Evolutionary conservation across 2,888 invertebrate genomes (phyloP), one percentile per base, ranked within the genome.

Genomic region (Cyclophora punctaria): DNA sequence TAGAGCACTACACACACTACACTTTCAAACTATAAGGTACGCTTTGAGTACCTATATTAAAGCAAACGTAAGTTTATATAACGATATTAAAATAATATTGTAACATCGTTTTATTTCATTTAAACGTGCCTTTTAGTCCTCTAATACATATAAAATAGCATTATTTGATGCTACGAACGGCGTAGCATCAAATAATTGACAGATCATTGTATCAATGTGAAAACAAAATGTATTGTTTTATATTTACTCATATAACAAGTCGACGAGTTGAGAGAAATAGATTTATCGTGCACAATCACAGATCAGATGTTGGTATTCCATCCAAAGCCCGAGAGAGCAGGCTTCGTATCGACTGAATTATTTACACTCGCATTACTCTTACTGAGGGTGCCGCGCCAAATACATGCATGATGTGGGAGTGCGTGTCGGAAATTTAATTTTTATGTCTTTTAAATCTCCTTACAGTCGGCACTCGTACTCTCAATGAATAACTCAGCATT

Each of bases 231-330:
- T 48, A 50, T 42, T 51, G 58, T 63, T 56, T 57, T 63, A 68
- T 70, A 67, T 71, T 68, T 66, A 68, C 63, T 53, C 60, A 55
- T 62, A 63, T 63, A 66, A 69, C 66, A 71, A 72, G 71, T 62
- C 63, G 64, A 62, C 62, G 63, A 61, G 69, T 68, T 68, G 72
- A 73, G 73, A 75, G 73, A 70, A 78, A 74, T 71, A 73, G 79
- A 82, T 81, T 82, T 83, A 83, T 80, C 70, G 71, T 69, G 70
- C 72, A 75, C 81, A 83, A 84, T 86, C 86, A 81, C 79, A 77
- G 80, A 83, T 83, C 80, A 83, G 77, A 78, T 80, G 83, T 83
- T 81, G 77, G 81, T 84, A 84, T 86, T 86, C 83, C 73, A 70
- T 73, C 71, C 73, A 73, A 77, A 78, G 74, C 81, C 71, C 76